Evolutionary conservation across 2,888 invertebrate species (phyloP), one percentile per base, ranked within the genome.

Genomic region (Nomada hirtipes): DNA sequence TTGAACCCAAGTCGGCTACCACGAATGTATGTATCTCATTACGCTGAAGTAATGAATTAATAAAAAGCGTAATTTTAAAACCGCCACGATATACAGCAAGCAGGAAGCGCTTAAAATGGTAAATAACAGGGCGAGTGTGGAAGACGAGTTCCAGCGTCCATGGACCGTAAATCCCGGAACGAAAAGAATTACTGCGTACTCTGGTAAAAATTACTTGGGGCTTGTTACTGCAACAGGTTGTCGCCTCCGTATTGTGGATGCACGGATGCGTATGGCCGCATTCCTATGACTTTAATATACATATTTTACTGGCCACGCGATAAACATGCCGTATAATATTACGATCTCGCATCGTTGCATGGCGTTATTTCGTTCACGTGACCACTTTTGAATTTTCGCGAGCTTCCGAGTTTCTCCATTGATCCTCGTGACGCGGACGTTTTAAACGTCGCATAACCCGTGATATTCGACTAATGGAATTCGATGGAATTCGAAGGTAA

Each of bases 161-260:
- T 67, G 44, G 65, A 69, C 57, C 73, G 76, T 80, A 69, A 80
- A 86, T 84, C 76, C 64, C 65, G 64, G 60, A 70, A 64, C 68
- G 75, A 69, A 77, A 72, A 68, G 76, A 86, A 79, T 86, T 81
- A 70, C 72, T 70, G 50, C 76, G 69, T 64, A 47, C 42, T 60
- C 60, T 47, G 36, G 78, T 74, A 86, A 86, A 86, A 86, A 86
- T 86, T 80, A 83, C 82, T 82, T 73, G 50, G 65, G 36, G 69
- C 77, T 86, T 77, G 84, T 86, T 84, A 86, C 81, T 26, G 86
- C 87, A 87, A 87, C 87, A 87, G 87, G 87, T 87, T 85, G 87
- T 68, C 76, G 70, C 47, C 50, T 50, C 70, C 61, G 72, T 70
- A 75, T 65, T 79, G 75, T 73, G 74, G 26, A 68, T 44, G 75